A percentile compares a stretch with the other conserved stretches of the same genome.
phyloP scores from a whole-genome alignment of 2,113 vertebrate species.

The Pteropus alecto region DNA sequence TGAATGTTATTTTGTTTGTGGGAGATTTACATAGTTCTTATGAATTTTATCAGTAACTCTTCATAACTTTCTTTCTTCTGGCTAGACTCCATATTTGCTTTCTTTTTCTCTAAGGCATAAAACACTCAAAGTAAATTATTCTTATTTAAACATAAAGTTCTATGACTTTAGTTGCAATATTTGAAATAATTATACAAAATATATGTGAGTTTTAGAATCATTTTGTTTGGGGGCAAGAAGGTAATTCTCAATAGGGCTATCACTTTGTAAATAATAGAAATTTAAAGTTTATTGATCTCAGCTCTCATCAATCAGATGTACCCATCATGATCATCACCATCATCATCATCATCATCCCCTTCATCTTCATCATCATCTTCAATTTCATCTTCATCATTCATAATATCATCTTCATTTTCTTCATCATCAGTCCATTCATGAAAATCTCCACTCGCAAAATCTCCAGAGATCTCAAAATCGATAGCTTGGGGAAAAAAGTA shows the following conservation, averaged over 20 bases:
- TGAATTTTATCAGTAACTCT: slow-evolving; percentile 65
- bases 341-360: slow-evolving; percentile 89
- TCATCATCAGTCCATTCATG: slow-evolving; percentile 89
- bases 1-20: not conserved
- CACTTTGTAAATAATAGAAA: slow-evolving; percentile 85
- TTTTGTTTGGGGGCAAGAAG: slow-evolving; percentile 86
- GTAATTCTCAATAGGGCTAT: slow-evolving; percentile 84
- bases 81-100: slow-evolving; percentile 73
- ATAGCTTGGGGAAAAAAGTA: slow-evolving; percentile 78
- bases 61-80: slow-evolving; percentile 59
- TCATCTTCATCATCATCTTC: slow-evolving; percentile 92
- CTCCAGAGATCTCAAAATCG: slow-evolving; percentile 93
- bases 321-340: slow-evolving; percentile 89
- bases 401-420: slow-evolving; percentile 83
- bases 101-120: slow-evolving; percentile 79
- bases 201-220: slow-evolving; percentile 89
- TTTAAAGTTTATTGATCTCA: slow-evolving; percentile 83
- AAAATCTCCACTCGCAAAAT: slow-evolving; percentile 94
- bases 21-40: slow-evolving; percentile 57
- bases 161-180: slow-evolving; percentile 83
- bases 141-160: slow-evolving; percentile 81
- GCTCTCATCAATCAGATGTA: slow-evolving; percentile 88
- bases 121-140: slow-evolving; percentile 83
- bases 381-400: slow-evolving; percentile 90
- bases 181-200: slow-evolving; percentile 91